A percentile compares a stretch with the other conserved stretches of the same genome.
These are phyloP conservation scores for Chrysodeixis includens DNA, from an alignment of 2,888 invertebrate species.

Conservation along the genomic window DNA sequence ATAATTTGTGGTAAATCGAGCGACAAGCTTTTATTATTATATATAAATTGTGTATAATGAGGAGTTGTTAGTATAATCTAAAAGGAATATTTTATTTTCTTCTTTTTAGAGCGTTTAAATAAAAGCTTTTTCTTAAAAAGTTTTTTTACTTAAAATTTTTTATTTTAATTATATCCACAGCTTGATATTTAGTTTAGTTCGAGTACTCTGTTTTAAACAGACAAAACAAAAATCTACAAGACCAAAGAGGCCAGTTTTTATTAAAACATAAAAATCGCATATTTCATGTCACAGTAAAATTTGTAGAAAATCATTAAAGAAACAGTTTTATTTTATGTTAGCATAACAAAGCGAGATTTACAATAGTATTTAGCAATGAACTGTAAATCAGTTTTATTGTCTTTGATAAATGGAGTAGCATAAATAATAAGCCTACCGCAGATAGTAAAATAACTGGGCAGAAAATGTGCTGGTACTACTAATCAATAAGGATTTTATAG, in stretches of 20 bases:
- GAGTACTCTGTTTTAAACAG: not conserved
- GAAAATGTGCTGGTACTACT: too few species aligned
- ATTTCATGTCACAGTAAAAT: slow-evolving; percentile 27
- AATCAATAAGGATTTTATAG: too few species aligned
- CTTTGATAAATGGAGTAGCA: slow-evolving; percentile 27
- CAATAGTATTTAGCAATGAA: slow-evolving; percentile 39
- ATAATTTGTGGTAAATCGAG: too few species aligned
- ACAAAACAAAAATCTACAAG: slow-evolving; percentile 6
- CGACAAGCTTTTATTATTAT: too few species aligned
- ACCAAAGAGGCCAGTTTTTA: slow-evolving; percentile 19
- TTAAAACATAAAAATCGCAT: slow-evolving; percentile 21
- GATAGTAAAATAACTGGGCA: not conserved
- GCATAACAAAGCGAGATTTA: slow-evolving; percentile 48
- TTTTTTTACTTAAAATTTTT: too few species aligned
- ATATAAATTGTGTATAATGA: too few species aligned
- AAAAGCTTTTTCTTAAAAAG: too few species aligned
- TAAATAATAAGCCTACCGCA: not conserved
- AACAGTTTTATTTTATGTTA: slow-evolving; percentile 34
- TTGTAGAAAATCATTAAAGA: slow-evolving; percentile 31
- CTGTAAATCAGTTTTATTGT: slow-evolving; percentile 55
- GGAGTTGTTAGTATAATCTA: too few species aligned
- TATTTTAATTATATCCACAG: too few species aligned
- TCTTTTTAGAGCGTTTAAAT: too few species aligned
- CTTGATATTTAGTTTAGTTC: too few species aligned
- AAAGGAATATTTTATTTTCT: too few species aligned